Percentiles rank a stretch among this genome's conserved stretches.
These are phyloP conservation scores for Spicauda simplicius DNA, from an alignment of 2,888 invertebrate genomes.

Conservation along the genomic window DNA sequence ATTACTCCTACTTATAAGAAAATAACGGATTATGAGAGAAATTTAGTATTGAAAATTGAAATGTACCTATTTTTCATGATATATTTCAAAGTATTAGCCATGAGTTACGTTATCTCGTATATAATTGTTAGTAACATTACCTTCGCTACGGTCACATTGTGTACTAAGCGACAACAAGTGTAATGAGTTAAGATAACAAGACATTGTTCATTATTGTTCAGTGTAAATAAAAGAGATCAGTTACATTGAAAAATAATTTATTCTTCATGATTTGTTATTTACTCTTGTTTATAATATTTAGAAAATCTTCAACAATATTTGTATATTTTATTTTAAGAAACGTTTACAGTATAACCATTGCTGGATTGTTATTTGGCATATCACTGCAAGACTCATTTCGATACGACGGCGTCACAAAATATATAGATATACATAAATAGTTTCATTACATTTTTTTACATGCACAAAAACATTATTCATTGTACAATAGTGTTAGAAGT, in stretches of 20 bases:
- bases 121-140: background rate
- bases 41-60: no score
- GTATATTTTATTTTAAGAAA: slow-evolving; percentile 82
- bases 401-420: slow-evolving; percentile 66
- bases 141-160: slow-evolving; percentile 8
- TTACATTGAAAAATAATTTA: slow-evolving; percentile 83
- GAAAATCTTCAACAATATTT: slow-evolving; percentile 83
- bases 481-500: slow-evolving; percentile 38
- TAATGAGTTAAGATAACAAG: slow-evolving; percentile 5
- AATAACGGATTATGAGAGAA: background rate
- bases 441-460: slow-evolving; percentile 36
- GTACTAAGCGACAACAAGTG: background rate
- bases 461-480: slow-evolving; percentile 25
- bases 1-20: no score
- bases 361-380: slow-evolving; percentile 82
- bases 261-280: slow-evolving; percentile 80
- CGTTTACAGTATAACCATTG: slow-evolving; percentile 77
- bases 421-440: slow-evolving; percentile 48
- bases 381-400: slow-evolving; percentile 76
- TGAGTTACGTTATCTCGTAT: background rate
- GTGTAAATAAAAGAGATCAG: slow-evolving; percentile 61
- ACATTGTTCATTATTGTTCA: slow-evolving; percentile 25
- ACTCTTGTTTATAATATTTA: slow-evolving; percentile 79
- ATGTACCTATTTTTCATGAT: background rate
- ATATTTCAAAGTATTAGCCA: background rate